These are phyloP conservation scores for Zelostemma sp. DNA, from an alignment of 1,140 invertebrate species.

Conservation along the genomic window DNA sequence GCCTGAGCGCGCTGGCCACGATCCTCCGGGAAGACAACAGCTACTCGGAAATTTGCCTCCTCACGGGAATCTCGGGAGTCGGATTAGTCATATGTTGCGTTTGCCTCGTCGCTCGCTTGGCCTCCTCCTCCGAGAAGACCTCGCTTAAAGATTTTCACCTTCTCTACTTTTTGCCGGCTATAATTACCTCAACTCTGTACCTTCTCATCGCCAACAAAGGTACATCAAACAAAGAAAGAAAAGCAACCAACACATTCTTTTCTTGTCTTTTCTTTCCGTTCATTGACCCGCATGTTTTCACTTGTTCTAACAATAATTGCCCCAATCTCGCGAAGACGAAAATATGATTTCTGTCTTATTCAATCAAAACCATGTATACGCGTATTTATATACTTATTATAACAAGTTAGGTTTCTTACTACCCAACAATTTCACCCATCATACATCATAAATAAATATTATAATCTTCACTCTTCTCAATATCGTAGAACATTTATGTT, in stretches of 20 bases:
- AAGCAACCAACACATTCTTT: no score
- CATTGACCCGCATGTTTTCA: conserved; percentile 13
- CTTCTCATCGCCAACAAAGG: conserved; percentile 65
- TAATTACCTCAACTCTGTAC: conserved; percentile 60
- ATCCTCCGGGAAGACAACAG: conserved; percentile 59
- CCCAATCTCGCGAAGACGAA: no score
- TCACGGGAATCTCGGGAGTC: conserved; percentile 60
- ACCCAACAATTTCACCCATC: no score
- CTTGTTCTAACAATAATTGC: no score
- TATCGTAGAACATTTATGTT: no score
- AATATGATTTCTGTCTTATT: no score
- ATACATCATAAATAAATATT: no score
- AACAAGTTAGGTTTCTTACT: no score
- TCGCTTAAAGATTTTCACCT: conserved; percentile 64
- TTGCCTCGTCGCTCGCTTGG: conserved; percentile 61
- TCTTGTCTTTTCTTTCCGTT: no score
- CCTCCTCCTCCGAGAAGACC: conserved; percentile 49
- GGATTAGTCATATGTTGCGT: conserved; percentile 60
- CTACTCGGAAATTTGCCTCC: conserved; percentile 64
- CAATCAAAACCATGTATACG: no score
- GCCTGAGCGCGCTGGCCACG: conserved; percentile 64
- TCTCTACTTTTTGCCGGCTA: conserved; percentile 66
- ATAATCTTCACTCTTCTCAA: no score
- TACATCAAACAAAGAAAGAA: conserved; percentile 49
- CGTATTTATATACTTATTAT: no score